Base-by-base conservation (phyloP, 2,888 invertebrate genomes). In the Rhagophthalmus giganteus region DNA sequence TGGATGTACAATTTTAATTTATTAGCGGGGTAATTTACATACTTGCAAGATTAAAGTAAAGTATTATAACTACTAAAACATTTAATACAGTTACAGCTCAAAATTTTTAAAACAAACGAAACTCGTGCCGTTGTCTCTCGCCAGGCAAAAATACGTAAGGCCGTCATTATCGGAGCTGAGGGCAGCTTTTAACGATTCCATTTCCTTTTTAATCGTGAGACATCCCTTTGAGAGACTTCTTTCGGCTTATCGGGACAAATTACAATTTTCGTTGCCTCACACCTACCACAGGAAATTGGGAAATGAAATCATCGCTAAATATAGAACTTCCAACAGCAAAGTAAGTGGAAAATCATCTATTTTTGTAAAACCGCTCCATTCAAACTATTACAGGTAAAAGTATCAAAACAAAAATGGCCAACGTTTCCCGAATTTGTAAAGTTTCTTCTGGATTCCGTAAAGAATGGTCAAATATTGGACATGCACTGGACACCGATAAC, bases 1-100 rank as follows among this genome's bases (percentile, higher is more conserved):
- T 92, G 92, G 91, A 90, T 92, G 87, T 90, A 90, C 75, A 91
- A 91, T 75, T 91, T 92, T 75, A 90, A 91, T 74, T 76, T 90
- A 40, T 82, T 92, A 74, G 90, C 90, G 5, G 91, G 91, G 75
- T 80, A 74, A 68, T 66, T 5, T 20, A 7, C 20, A 20, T 52
- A 16, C 14, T n/a, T 14, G 15, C 26, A 9, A 26, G 4, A 7
- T 11, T n/a, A 2, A 6, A 20, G 34, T 11, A 20, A 16, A 10
- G 13, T 11, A n/a, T 25, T 6, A n/a, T 25, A 5, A 24, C 14
- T 33, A 10, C n/a, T n/a, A n/a, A n/a, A n/a, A n/a, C n/a, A n/a
- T n/a, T n/a, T n/a, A n/a, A n/a, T 44, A n/a, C 64, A 81, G 82
- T 63, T 90, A 90, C 73, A 83, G 85, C 48, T 84, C 88, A 6